Evolutionary conservation across 2,888 invertebrate genomes (phyloP).

Genomic region (Hirtodrosophila confusa): DNA sequence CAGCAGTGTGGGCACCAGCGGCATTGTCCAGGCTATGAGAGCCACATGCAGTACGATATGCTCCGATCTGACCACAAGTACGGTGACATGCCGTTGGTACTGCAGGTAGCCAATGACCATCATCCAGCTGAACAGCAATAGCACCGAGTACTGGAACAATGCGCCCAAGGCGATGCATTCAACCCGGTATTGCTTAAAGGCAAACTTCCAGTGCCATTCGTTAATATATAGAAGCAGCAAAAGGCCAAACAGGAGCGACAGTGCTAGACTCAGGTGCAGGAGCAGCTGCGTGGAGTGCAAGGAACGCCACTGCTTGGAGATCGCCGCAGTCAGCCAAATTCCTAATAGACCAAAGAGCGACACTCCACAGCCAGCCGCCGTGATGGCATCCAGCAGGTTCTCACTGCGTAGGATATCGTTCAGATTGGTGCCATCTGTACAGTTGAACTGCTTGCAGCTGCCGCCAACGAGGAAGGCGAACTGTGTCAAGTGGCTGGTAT

Average conservation of each 20-base stretch:
- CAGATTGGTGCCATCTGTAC: neutral
- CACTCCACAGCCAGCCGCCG: conserved; percentile 33
- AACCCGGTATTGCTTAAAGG: neutral
- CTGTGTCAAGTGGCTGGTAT: conserved; percentile 32
- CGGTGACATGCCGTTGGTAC: conserved; percentile 14
- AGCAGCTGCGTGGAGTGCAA: conserved; percentile 15
- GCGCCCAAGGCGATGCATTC: conserved; percentile 26
- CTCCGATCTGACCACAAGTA: neutral
- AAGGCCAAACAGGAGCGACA: conserved; percentile 24
- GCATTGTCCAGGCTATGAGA: conserved; percentile 26
- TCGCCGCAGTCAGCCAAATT: conserved; percentile 34
- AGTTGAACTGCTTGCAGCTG: conserved; percentile 20
- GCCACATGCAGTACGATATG: neutral
- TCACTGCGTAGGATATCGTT: neutral
- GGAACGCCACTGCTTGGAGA: conserved; percentile 22
- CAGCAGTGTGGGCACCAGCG: conserved; percentile 25
- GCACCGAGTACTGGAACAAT: conserved; percentile 32
- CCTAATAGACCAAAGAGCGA: conserved; percentile 30
- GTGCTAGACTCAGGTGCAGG: conserved; percentile 21
- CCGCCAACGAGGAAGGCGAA: conserved; percentile 37
- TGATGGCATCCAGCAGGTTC: conserved; percentile 15
- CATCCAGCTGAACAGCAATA: conserved; percentile 43
- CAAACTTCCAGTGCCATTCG: conserved; percentile 15
- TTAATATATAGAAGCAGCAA: conserved; percentile 29
- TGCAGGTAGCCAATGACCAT: conserved; percentile 36